Conservation (phyloP, 2,113 vertebrate species). For the Murina feae region DNA sequence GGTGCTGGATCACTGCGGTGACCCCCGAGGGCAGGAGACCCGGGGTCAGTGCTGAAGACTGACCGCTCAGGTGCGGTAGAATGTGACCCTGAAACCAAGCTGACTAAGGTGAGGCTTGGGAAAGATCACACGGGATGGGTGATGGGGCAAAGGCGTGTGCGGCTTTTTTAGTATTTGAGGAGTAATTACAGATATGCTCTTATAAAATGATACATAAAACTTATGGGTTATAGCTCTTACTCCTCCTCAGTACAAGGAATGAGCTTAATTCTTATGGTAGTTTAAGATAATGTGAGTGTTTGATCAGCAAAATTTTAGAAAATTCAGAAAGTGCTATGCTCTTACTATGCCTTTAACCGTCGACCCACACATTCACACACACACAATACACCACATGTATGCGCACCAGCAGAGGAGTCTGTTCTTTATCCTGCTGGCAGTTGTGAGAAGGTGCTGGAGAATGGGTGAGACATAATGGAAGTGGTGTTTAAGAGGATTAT, state of each 20-base stretch:
- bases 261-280: background rate
- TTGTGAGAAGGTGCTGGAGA: background rate
- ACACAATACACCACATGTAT: too few relatives aligned
- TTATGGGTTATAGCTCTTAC: background rate
- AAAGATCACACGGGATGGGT: background rate
- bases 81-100: background rate
- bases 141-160: background rate
- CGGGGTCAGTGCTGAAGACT: background rate
- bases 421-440: background rate
- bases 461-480: background rate
- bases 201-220: background rate
- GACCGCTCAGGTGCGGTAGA: background rate
- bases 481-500: background rate
- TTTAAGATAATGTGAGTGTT: background rate
- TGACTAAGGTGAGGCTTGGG: background rate
- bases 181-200: background rate
- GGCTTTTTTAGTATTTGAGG: background rate
- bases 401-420: background rate
- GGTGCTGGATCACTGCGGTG: background rate
- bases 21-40: background rate
- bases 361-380: fast-evolving
- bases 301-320: background rate
- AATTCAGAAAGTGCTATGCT: background rate
- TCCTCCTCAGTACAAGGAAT: background rate
- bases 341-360: background rate